phyloP scores from a whole-genome alignment of 2,797 vertebrate species.

The Leptodactylus fallax region DNA sequence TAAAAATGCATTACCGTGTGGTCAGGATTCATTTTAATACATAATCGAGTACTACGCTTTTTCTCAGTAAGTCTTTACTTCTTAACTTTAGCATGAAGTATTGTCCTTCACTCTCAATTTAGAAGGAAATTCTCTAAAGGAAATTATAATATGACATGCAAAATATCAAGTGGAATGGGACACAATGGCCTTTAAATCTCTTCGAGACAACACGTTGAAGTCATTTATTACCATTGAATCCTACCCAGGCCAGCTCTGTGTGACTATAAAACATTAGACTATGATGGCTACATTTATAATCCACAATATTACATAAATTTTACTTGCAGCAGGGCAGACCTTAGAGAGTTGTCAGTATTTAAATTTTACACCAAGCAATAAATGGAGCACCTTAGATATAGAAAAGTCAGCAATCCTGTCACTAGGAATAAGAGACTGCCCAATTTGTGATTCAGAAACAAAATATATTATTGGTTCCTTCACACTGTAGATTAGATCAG shows the following conservation, averaged over 20 bases:
- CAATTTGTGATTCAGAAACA: slow-evolving; percentile 74
- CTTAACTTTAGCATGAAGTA: slow-evolving; percentile 51
- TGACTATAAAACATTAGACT: slow-evolving; percentile 67
- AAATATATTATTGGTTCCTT: slow-evolving; percentile 73
- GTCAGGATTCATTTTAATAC: neutral
- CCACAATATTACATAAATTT: slow-evolving; percentile 69
- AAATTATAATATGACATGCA: slow-evolving; percentile 62
- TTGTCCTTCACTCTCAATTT: slow-evolving; percentile 56
- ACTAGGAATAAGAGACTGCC: slow-evolving; percentile 66
- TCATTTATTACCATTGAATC: slow-evolving; percentile 68
- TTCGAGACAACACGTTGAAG: slow-evolving; percentile 54
- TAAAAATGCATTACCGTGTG: neutral
- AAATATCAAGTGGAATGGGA: slow-evolving; percentile 68
- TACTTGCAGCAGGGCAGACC: slow-evolving; percentile 62
- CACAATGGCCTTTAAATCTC: slow-evolving; percentile 70
- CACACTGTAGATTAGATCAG: slow-evolving; percentile 77
- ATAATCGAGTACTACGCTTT: neutral
- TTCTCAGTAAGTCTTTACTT: slow-evolving; percentile 22
- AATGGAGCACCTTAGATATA: slow-evolving; percentile 64
- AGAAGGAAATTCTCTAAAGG: slow-evolving; percentile 64
- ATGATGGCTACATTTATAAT: slow-evolving; percentile 69
- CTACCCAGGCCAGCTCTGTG: slow-evolving; percentile 53
- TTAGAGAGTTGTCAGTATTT: slow-evolving; percentile 67
- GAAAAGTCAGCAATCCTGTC: slow-evolving; percentile 67
- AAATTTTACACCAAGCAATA: slow-evolving; percentile 69